Evolutionary conservation across 2,113 vertebrate species (phyloP).

Genomic region (Perca fluviatilis): DNA sequence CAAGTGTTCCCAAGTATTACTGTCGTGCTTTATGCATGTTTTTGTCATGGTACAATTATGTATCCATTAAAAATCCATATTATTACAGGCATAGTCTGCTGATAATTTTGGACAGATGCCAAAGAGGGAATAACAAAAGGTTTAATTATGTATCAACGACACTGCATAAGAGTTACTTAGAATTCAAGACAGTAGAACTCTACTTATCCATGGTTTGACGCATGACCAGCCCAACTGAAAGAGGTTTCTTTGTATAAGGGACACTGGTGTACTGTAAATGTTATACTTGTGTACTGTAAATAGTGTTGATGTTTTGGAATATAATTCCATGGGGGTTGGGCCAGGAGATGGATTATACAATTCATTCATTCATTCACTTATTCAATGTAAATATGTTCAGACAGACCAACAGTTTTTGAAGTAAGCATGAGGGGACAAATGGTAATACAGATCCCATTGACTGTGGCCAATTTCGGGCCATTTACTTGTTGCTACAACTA

Average conservation of each 20-base stretch:
- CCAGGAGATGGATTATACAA: not conserved
- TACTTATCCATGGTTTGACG: not conserved
- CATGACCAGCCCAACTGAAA: not conserved
- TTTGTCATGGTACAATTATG: not conserved
- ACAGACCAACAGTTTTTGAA: not conserved
- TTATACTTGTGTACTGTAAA: constrained; percentile 12
- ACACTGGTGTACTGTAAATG: constrained; percentile 21
- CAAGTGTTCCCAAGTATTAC: not conserved
- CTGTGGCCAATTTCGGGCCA: not conserved
- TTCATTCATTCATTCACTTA: too few species aligned
- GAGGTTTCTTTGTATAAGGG: not conserved
- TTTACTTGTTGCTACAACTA: not conserved
- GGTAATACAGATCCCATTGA: not conserved
- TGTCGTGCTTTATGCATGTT: not conserved
- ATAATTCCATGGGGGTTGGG: not conserved
- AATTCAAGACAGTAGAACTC: not conserved
- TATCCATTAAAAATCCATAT: not conserved
- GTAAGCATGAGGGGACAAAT: not conserved
- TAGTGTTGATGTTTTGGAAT: not conserved
- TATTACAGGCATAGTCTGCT: too few species aligned
- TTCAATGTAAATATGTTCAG: not conserved
- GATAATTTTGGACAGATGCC: not conserved
- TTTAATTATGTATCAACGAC: not conserved
- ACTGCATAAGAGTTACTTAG: not conserved
- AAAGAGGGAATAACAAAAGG: not conserved